Conservation (phyloP, 64 coral and sea anemone genomes). For the Montipora capricornis region DNA sequence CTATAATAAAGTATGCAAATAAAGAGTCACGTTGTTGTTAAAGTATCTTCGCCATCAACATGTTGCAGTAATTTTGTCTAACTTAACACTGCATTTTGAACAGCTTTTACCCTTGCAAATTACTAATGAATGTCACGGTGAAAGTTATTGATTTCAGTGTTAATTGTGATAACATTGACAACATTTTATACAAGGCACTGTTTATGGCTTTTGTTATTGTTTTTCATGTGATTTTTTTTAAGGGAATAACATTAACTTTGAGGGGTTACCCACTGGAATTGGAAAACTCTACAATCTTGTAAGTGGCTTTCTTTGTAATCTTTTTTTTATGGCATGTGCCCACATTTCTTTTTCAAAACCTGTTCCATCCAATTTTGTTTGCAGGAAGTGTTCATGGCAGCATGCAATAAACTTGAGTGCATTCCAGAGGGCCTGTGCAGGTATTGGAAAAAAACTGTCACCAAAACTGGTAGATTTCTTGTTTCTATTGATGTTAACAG, state of each 20-base stretch:
- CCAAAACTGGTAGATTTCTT: too few species aligned
- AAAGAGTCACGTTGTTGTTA: too few species aligned
- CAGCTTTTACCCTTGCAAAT: too few species aligned
- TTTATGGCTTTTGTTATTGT: background rate
- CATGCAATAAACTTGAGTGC: conserved; percentile 97
- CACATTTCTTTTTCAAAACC: background rate
- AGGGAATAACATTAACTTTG: conserved; percentile 99
- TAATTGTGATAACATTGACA: background rate
- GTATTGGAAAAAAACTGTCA: conserved; percentile 1
- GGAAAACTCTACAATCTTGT: conserved; percentile 98
- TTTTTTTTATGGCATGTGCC: background rate
- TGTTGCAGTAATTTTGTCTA: too few species aligned
- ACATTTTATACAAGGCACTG: background rate
- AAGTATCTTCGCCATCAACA: too few species aligned
- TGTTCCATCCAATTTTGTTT: background rate
- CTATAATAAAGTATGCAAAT: too few species aligned
- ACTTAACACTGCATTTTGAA: too few species aligned
- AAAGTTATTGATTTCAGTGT: too few species aligned
- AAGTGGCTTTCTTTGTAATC: background rate
- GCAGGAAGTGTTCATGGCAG: conserved; percentile 96
- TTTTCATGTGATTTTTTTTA: conserved; percentile 6
- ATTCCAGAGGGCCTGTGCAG: conserved; percentile 98
- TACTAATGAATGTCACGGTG: too few species aligned
- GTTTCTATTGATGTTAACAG: too few species aligned
- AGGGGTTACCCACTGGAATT: conserved; percentile 95